Percentiles rank a stretch among this genome's conserved stretches.
phyloP scores from a whole-genome alignment of 2,113 vertebrate genomes.

The Ailuropoda melanoleuca region DNA sequence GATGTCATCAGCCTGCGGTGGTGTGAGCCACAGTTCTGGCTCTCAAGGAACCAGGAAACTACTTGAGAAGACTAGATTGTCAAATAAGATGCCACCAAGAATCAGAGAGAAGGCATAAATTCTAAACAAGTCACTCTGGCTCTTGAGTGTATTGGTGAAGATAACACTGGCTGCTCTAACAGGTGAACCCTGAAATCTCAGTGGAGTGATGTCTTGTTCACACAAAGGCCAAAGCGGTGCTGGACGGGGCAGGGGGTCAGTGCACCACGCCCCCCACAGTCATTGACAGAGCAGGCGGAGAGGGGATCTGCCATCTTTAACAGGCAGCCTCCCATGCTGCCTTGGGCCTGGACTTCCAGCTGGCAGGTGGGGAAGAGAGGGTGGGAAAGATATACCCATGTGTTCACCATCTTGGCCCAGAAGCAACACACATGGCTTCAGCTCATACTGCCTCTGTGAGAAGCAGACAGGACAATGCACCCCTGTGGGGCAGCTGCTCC shows the following conservation, averaged over 20 bases:
- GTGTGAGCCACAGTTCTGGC: neutral
- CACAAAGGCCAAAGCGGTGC: rapidly evolving
- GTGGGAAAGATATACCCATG: neutral
- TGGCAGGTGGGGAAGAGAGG: neutral
- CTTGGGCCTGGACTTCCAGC: neutral
- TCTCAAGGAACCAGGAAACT: neutral
- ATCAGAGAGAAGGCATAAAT: neutral
- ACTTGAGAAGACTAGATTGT: neutral
- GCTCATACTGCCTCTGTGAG: neutral
- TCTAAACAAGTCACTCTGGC: neutral
- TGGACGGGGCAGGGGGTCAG: rapidly evolving
- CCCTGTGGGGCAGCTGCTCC: neutral
- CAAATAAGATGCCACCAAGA: neutral
- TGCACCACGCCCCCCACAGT: rapidly evolving
- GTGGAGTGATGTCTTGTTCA: neutral
- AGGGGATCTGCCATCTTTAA: neutral
- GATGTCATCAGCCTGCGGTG: neutral
- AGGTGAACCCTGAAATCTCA: neutral
- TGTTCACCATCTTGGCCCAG: neutral
- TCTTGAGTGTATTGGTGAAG: neutral
- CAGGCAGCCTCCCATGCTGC: neutral
- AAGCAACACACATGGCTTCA: neutral
- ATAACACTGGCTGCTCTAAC: neutral
- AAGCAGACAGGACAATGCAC: too few species aligned
- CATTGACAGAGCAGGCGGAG: neutral